phyloP scores from a whole-genome alignment of 92 coral and sea anemone genomes.

The Muricea muricata region DNA sequence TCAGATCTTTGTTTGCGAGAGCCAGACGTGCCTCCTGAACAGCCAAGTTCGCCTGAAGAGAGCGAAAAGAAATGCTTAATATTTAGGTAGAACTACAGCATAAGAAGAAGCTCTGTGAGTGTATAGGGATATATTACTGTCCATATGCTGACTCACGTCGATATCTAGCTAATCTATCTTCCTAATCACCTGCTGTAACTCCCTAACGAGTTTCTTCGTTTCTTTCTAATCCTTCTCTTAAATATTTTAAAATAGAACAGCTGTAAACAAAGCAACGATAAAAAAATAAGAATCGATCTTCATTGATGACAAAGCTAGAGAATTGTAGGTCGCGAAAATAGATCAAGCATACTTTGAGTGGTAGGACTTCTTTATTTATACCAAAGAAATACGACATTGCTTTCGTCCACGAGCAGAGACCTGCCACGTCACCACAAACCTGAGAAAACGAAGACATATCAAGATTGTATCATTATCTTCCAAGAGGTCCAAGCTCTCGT shows the following conservation, averaged over 20 bases:
- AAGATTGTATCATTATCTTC: background rate
- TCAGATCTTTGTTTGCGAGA: constrained; percentile 85
- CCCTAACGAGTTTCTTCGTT: background rate
- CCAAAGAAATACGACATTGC: constrained; percentile 97
- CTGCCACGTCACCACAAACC: constrained; percentile 99
- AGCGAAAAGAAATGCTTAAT: background rate
- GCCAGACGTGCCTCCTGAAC: constrained; percentile 89
- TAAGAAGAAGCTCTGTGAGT: background rate
- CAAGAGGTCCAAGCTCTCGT: too few species aligned
- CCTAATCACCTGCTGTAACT: background rate
- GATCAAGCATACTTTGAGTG: constrained; percentile 77
- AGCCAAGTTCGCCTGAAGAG: constrained; percentile 85
- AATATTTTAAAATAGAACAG: background rate
- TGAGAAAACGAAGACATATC: constrained; percentile 24
- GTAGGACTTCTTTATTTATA: constrained; percentile 94
- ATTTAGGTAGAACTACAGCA: background rate
- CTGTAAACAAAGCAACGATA: background rate
- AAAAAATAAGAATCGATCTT: background rate
- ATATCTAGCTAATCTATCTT: background rate
- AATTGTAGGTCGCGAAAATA: background rate
- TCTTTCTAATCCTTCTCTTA: background rate
- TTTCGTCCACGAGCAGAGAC: constrained; percentile 94
- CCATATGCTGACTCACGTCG: too few species aligned
- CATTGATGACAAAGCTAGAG: too few species aligned
- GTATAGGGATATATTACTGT: too few species aligned